A percentile compares a stretch with the other conserved stretches of the same genome.
Evolutionary conservation across 2,113 vertebrate genomes (phyloP).

Genomic region (Empidonax alnorum): DNA sequence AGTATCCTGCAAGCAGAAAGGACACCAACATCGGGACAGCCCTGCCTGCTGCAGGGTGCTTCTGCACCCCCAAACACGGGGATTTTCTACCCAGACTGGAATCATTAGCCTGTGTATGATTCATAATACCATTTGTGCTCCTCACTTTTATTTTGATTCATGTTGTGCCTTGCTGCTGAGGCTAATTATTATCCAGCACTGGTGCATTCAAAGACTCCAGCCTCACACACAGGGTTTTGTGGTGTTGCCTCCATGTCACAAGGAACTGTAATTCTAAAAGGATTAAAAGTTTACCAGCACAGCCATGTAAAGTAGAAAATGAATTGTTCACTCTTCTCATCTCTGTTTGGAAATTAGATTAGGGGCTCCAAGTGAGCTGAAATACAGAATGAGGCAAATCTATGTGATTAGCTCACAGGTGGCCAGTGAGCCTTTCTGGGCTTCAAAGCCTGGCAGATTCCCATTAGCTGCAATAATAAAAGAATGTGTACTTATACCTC

Average conservation of each 20-base stretch:
- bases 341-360: slow-evolving; percentile 61
- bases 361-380: slow-evolving; percentile 9
- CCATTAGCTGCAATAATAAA: slow-evolving; percentile 74
- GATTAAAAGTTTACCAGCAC: slow-evolving; percentile 37
- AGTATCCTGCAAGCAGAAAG: not conserved
- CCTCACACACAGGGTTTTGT: not conserved
- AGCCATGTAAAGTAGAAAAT: slow-evolving; percentile 21
- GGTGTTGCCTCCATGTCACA: not conserved
- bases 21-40: rapidly evolving
- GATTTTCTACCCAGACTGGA: not conserved
- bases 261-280: slow-evolving; percentile 26
- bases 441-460: slow-evolving; percentile 76
- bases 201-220: not conserved
- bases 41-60: not conserved
- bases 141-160: not conserved
- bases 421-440: slow-evolving; percentile 49
- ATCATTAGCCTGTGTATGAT: not conserved
- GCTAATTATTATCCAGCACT: slow-evolving; percentile 1
- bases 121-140: not conserved
- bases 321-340: slow-evolving; percentile 48
- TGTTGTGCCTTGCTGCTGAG: not conserved
- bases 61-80: not conserved
- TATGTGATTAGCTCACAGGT: slow-evolving; percentile 39
- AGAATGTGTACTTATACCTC: slow-evolving; percentile 74
- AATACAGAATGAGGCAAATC: slow-evolving; percentile 44